phyloP scores from a whole-genome alignment of 2,888 invertebrate species.

The Cheilosia urbana region DNA sequence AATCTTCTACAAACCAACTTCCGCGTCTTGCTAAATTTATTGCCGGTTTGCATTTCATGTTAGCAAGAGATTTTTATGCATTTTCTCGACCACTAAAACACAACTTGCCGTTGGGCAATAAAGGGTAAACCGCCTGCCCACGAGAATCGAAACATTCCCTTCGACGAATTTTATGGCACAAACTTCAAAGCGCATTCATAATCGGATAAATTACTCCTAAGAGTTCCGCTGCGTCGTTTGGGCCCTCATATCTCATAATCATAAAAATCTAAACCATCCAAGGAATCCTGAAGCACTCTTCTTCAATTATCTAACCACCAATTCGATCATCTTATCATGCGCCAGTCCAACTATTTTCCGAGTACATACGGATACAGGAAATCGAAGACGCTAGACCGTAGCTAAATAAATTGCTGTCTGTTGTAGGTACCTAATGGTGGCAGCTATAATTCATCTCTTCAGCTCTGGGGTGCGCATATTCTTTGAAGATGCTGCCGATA shows the following conservation, averaged over 20 bases:
- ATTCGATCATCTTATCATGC: conserved; percentile 37
- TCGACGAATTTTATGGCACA: conserved; percentile 14
- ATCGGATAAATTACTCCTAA: conserved; percentile 36
- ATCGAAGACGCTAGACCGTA: conserved; percentile 53
- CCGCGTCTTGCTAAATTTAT: conserved; percentile 15
- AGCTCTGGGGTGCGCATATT: neutral
- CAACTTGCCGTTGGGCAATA: neutral
- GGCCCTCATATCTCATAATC: conserved; percentile 10
- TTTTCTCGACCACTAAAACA: neutral
- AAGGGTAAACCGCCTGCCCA: neutral
- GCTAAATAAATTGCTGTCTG: conserved; percentile 35
- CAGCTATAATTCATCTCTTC: conserved; percentile 37
- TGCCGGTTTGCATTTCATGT: neutral
- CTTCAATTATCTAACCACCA: conserved; percentile 23
- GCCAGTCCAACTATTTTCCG: conserved; percentile 4
- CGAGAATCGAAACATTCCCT: neutral
- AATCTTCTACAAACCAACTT: neutral
- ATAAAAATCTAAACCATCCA: conserved; percentile 17
- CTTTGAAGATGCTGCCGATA: conserved; percentile 37
- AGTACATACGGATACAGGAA: conserved; percentile 27
- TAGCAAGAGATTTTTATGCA: neutral
- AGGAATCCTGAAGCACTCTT: conserved; percentile 11
- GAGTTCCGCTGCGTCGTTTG: neutral
- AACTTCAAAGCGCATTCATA: conserved; percentile 47
- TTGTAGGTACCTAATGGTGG: conserved; percentile 15